A percentile compares a stretch with the other conserved stretches of the same genome.
Evolutionary conservation across 2,113 vertebrate genomes (phyloP).

Genomic region (Menidia beryllina): DNA sequence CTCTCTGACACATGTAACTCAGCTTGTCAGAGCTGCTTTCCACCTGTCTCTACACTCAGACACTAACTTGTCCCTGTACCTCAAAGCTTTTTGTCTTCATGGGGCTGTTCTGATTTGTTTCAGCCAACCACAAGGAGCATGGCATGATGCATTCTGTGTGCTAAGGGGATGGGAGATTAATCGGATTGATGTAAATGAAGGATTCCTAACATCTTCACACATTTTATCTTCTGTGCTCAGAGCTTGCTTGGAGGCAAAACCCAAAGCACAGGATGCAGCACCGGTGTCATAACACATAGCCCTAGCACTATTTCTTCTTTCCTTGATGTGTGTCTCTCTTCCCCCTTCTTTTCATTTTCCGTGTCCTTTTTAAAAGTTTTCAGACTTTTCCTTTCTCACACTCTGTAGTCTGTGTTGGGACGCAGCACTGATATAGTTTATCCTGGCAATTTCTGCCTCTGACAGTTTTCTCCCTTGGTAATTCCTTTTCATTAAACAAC

Average conservation of each 20-base stretch:
- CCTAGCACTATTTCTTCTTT: constrained; percentile 18
- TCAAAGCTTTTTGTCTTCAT: constrained; percentile 48
- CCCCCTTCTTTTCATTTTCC: constrained; percentile 5
- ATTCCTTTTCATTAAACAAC: constrained; percentile 44
- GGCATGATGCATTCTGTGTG: constrained; percentile 24
- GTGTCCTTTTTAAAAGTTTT: constrained; percentile 25
- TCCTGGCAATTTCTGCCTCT: constrained; percentile 57
- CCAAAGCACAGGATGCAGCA: constrained; percentile 54
- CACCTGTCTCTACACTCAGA: constrained; percentile 50
- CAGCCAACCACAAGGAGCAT: constrained; percentile 35
- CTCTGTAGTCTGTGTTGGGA: constrained; percentile 42
- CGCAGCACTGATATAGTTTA: constrained; percentile 46
- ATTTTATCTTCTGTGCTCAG: constrained; percentile 46
- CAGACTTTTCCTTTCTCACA: constrained; percentile 16
- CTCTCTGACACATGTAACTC: constrained; percentile 68
- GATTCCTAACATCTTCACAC: constrained; percentile 58
- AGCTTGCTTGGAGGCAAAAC: constrained; percentile 66
- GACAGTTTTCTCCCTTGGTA: constrained; percentile 52
- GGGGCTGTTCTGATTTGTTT: constrained; percentile 43
- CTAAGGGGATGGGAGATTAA: constrained; percentile 54
- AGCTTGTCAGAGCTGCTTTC: constrained; percentile 65
- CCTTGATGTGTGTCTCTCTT: not conserved
- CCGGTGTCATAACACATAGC: constrained; percentile 26
- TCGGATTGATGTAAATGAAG: constrained; percentile 49
- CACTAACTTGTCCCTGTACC: constrained; percentile 47